phyloP scores from a whole-genome alignment of 2,797 vertebrate species.

The Mormyrus hasselquistii region DNA sequence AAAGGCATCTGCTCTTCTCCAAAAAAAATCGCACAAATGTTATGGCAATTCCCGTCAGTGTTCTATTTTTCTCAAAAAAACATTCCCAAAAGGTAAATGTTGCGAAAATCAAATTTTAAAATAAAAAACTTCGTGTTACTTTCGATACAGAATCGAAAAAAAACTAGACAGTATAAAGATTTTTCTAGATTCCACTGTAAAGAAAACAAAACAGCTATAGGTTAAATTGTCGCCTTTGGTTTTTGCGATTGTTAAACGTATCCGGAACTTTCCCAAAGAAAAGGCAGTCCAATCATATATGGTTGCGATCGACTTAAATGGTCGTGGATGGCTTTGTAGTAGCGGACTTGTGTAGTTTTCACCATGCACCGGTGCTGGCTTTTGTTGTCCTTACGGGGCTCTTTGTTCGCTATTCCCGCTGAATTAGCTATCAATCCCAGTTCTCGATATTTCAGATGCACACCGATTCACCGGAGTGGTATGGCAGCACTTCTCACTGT shows the following conservation, averaged over 20 bases:
- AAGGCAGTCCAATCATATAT: neutral
- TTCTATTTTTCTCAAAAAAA: constrained; percentile 19
- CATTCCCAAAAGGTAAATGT: constrained; percentile 22
- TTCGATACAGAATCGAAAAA: neutral
- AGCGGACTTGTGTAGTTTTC: neutral
- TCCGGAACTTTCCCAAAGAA: neutral
- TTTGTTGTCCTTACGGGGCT: constrained; percentile 27
- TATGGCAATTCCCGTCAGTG: constrained; percentile 31
- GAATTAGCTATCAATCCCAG: constrained; percentile 26
- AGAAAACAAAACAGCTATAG: neutral
- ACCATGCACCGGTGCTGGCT: constrained; percentile 27
- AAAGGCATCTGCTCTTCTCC: constrained; percentile 44
- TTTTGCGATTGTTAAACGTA: neutral
- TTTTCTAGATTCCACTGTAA: neutral
- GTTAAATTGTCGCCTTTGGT: constrained; percentile 10
- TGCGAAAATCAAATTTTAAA: neutral
- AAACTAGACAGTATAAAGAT: neutral
- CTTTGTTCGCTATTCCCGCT: constrained; percentile 49
- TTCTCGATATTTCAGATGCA: neutral
- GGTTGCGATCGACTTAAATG: neutral
- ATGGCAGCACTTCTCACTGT: neutral
- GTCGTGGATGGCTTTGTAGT: neutral
- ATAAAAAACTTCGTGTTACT: neutral
- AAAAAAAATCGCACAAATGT: constrained; percentile 38
- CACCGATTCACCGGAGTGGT: neutral